Base-by-base conservation (phyloP, 1,140 invertebrate genomes). In the Odontomachus brunneus region DNA sequence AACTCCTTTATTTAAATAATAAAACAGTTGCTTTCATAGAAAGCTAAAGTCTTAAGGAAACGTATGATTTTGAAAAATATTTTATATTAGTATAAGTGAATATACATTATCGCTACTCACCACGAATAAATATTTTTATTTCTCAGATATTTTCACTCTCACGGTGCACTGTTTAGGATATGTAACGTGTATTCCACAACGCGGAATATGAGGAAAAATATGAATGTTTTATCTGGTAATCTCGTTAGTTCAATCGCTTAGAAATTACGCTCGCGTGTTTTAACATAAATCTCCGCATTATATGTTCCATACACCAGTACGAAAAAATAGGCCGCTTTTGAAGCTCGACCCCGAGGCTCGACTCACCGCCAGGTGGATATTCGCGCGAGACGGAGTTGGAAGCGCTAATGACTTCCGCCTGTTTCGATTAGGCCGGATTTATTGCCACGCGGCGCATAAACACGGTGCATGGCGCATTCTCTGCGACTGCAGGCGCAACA, bases 341-440 rank as follows among this genome's bases (percentile, higher is more conserved):
- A 44, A 55, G 49, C 29, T 76, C 24, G n/a, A n/a, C n/a, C 17
- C 1, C 26, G 29, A 11, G 17, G 53, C 17, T 9, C 38, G 26
- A 14, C 19, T 14, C 44, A 24, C 55, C 15, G 38, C 44, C 67
- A 60, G 66, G 26, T 60, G 69, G 29, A 51, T n/a, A 74, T 62
- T 59, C 51, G 26, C 49, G 11, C 53, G 33, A 69, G 67, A 48
- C 82, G 33, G 15, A 12, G 9, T 65, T 38, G 15, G n/a, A 19
- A 66, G 44, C 15, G 1, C 82, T 87, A 84, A 88, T 88, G 85
- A 88, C 33, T 88, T 67, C 82, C 82, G 82, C 63, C 74, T 88
- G 86, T 88, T 72, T 72, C 82, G 44, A 87, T 62, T 59, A 67
- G n/a, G 44, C 33, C 17, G 19, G 69, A 24, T 88, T 87, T 84